Base-by-base conservation (phyloP, 2,888 invertebrate genomes). In the Drosophila lutescens region DNA sequence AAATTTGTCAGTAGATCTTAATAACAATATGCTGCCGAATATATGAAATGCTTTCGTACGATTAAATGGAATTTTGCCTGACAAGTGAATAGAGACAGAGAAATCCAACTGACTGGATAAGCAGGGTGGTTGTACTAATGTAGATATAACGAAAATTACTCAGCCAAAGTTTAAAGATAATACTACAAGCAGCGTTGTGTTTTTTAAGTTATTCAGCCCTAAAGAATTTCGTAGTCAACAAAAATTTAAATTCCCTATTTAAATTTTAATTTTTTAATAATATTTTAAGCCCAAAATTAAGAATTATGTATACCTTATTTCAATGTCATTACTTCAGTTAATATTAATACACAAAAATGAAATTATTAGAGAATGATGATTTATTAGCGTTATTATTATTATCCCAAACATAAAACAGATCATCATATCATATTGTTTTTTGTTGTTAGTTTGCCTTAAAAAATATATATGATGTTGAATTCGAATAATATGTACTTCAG, bases 1-100 rank as follows among this genome's bases (percentile, higher is more conserved):
- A 49, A 71, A 57, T 71, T 71, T 73, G 9, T 20, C 9, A 10
- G 23, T 50, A 15, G 20, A 43, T 34, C 20, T 34, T 12, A n/a
- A 7, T 26, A 20, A 26, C n/a, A 13, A 34, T 67, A 17, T 15
- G 17, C 15, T 23, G 62, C 44, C 40, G 50, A 61, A 55, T 49
- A n/a, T 40, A 4, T 44, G 34, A 50, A 34, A 30, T 6, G 5
- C 4, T 49, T 36, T 13, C 20, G 2, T 32, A 0, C 30, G 23
- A 41, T 20, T 5, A 15, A 34, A 46, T 34, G 10, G 30, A 40
- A 59, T 46, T 23, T 51, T 23, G 50, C 1, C 41, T 53, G 51
- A 69, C 59, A 69, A 43, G 15, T 53, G 9, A 41, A 12, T 12
- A 23, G 41, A 15, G n/a, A 17, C 30, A 38, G n/a, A 13, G 23